A percentile compares a stretch with the other conserved stretches of the same genome.
phyloP scores from a whole-genome alignment of 2,888 invertebrate species.

The Cyaniris semiargus region DNA sequence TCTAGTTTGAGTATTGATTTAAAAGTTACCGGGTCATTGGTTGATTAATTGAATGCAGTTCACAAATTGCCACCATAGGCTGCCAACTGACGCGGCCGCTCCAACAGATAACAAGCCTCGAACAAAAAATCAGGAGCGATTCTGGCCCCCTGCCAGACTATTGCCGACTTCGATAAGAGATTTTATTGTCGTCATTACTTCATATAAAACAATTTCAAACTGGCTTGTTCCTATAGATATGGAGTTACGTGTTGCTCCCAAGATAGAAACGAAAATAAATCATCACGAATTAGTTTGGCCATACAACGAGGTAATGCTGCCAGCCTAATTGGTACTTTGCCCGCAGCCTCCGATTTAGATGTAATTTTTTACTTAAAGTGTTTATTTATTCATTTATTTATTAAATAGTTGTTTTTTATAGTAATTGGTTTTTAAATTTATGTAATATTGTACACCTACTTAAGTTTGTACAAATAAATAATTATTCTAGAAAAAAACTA shows the following conservation, averaged over 20 bases:
- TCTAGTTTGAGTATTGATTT: background rate
- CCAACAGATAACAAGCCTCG: constrained; percentile 22
- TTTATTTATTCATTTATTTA: no score
- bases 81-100: constrained; percentile 19
- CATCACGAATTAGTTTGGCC: no score
- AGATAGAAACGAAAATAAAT: no score
- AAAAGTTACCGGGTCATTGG: constrained; percentile 15
- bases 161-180: constrained; percentile 14
- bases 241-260: background rate
- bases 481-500: no score
- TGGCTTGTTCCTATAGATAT: background rate
- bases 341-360: no score
- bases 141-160: constrained; percentile 10
- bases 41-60: constrained; percentile 20
- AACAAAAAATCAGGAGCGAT: constrained; percentile 1
- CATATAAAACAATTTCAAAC: constrained; percentile 9
- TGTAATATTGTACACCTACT: no score
- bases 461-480: no score
- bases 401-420: no score
- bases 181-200: constrained; percentile 2
- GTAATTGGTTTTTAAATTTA: no score
- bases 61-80: constrained; percentile 26
- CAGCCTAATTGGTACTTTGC: no score
- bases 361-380: no score
- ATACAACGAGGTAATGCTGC: no score